Evolutionary conservation across 2,113 vertebrate species (phyloP).

Genomic region (Strix uralensis): DNA sequence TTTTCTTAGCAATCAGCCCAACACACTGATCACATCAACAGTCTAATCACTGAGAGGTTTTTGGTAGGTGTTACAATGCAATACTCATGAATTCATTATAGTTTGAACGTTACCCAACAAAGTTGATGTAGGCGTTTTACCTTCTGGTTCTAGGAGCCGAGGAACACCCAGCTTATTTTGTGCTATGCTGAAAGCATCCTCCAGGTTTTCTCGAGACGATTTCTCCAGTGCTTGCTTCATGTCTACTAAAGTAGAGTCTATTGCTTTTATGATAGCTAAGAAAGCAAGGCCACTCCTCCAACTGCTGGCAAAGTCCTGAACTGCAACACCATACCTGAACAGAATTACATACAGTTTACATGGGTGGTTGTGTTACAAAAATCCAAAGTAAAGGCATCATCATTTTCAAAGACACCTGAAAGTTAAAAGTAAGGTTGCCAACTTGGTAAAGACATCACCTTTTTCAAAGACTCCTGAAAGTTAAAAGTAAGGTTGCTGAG

Average conservation of each 20-base stretch:
- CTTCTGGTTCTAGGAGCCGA: conserved; percentile 92
- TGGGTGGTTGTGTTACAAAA: neutral
- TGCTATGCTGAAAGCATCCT: conserved; percentile 90
- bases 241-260: conserved; percentile 89
- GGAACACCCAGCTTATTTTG: conserved; percentile 88
- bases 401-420: neutral
- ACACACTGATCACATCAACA: neutral
- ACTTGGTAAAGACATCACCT: neutral
- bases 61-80: neutral
- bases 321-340: conserved; percentile 88
- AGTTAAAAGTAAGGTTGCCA: neutral
- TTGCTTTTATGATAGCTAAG: conserved; percentile 93
- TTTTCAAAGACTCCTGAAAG: neutral
- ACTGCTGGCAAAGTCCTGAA: conserved; percentile 92
- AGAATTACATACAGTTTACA: neutral
- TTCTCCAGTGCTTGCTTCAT: conserved; percentile 89
- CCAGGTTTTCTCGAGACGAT: conserved; percentile 84
- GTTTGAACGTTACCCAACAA: neutral
- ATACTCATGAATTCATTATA: neutral
- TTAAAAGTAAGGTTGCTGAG: neutral
- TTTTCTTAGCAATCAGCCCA: neutral
- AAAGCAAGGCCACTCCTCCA: conserved; percentile 95
- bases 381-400: neutral
- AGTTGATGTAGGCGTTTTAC: conserved; percentile 53
- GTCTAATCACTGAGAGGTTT: neutral